phyloP scores from a whole-genome alignment of 2,888 invertebrate species.

The Punctoribates punctum region DNA sequence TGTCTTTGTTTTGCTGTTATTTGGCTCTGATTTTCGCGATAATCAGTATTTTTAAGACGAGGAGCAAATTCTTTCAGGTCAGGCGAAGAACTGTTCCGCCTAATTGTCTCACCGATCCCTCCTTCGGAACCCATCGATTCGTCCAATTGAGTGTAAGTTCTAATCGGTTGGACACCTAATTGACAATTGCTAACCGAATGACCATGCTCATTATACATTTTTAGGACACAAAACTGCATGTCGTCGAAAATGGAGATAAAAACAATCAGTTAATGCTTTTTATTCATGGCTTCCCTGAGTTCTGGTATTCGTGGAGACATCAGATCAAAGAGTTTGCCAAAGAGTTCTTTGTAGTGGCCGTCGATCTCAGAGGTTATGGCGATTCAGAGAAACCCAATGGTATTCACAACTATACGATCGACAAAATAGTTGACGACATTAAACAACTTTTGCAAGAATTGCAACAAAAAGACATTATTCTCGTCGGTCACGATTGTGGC shows the following conservation, averaged over 20 bases:
- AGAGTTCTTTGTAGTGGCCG: constrained; percentile 65
- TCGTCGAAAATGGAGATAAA: constrained; percentile 64
- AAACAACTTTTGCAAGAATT: constrained; percentile 63
- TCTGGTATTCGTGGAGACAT: constrained; percentile 72
- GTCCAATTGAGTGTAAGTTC: constrained; percentile 19
- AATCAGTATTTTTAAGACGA: not conserved
- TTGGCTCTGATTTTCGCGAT: not conserved
- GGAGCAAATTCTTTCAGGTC: not conserved
- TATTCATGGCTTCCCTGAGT: constrained; percentile 71
- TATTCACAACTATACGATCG: constrained; percentile 61
- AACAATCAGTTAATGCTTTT: constrained; percentile 63
- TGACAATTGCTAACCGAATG: too few relatives aligned
- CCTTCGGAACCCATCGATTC: constrained; percentile 7
- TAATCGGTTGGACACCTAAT: too few relatives aligned
- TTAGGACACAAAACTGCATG: constrained; percentile 58
- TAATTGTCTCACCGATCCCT: not conserved
- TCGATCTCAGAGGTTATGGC: constrained; percentile 74
- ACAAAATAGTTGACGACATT: constrained; percentile 63
- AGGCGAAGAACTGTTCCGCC: not conserved
- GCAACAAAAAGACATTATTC: constrained; percentile 54
- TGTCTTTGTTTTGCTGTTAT: not conserved
- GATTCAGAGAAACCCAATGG: constrained; percentile 68
- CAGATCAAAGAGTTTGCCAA: constrained; percentile 64
- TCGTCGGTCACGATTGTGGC: constrained; percentile 67
- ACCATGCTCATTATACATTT: too few relatives aligned